Conservation (phyloP, 2,797 vertebrate species). For the Gymnodraco acuticeps region DNA sequence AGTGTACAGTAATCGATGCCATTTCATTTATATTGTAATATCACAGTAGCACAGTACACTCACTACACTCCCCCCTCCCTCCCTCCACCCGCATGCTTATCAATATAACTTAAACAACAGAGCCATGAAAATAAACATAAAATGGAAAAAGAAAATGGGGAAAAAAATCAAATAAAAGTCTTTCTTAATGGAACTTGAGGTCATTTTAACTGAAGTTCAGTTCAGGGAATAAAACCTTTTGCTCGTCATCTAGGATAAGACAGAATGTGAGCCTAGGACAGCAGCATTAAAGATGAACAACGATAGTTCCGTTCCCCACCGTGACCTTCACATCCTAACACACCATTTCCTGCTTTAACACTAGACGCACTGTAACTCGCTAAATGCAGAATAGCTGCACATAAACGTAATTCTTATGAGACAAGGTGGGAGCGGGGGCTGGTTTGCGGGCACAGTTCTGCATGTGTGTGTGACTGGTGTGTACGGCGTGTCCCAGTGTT, state of each 20-base stretch:
- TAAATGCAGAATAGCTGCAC: conserved; percentile 29
- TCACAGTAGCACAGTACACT: too few relatives aligned
- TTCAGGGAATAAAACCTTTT: background rate
- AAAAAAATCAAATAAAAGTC: too few relatives aligned
- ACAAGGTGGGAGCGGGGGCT: background rate
- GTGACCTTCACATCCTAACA: conserved; percentile 4
- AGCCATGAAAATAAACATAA: too few relatives aligned
- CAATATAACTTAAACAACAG: too few relatives aligned
- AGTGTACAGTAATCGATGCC: too few relatives aligned
- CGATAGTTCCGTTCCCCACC: background rate
- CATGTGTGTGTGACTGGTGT: conserved; percentile 27
- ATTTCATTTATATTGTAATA: too few relatives aligned
- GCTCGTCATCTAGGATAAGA: background rate
- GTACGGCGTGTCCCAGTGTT: conserved; percentile 25
- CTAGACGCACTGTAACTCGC: conserved; percentile 13
- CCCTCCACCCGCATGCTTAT: too few relatives aligned
- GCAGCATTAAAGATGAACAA: background rate
- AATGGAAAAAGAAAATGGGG: too few relatives aligned
- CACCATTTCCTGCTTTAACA: conserved; percentile 25
- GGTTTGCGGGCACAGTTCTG: conserved; percentile 16
- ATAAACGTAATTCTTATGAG: conserved; percentile 31
- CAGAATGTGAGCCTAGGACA: conserved; percentile 14
- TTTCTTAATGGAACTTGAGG: background rate
- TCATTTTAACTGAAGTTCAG: background rate
- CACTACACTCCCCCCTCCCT: too few relatives aligned